Percentiles rank a stretch among this genome's conserved stretches.
Conservation (phyloP, 2,888 invertebrate species). For the Nomada ruficornis region DNA sequence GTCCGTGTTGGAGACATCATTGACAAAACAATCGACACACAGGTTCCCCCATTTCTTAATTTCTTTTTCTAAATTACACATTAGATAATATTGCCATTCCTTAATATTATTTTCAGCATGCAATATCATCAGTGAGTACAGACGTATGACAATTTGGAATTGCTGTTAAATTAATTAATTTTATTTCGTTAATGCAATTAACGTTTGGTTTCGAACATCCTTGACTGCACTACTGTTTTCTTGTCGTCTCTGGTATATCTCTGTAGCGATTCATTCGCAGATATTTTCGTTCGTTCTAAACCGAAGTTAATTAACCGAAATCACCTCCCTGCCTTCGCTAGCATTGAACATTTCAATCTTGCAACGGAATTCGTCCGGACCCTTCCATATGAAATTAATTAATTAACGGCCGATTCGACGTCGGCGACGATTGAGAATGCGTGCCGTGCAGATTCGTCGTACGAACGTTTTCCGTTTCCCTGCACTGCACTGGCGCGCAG, state of each 20-base stretch:
- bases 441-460: slow-evolving; percentile 53
- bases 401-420: slow-evolving; percentile 66
- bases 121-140: no score
- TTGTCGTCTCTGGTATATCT: background rate
- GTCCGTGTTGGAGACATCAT: slow-evolving; percentile 27
- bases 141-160: no score
- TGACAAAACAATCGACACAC: slow-evolving; percentile 27
- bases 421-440: slow-evolving; percentile 49
- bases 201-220: background rate
- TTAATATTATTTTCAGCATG: no score
- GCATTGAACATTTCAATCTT: slow-evolving; percentile 32
- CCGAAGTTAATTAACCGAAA: slow-evolving; percentile 31
- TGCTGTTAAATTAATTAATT: background rate
- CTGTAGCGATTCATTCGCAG: background rate
- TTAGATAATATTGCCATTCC: background rate
- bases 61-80: background rate
- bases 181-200: no score
- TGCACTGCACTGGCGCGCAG: background rate
- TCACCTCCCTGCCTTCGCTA: background rate
- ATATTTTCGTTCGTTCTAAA: background rate
- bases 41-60: slow-evolving; percentile 15
- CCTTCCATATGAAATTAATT: slow-evolving; percentile 59
- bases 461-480: slow-evolving; percentile 32
- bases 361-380: slow-evolving; percentile 40
- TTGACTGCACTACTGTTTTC: background rate